Evolutionary conservation across 1,140 invertebrate genomes (phyloP).

Genomic region (Monomorium pharaonis): DNA sequence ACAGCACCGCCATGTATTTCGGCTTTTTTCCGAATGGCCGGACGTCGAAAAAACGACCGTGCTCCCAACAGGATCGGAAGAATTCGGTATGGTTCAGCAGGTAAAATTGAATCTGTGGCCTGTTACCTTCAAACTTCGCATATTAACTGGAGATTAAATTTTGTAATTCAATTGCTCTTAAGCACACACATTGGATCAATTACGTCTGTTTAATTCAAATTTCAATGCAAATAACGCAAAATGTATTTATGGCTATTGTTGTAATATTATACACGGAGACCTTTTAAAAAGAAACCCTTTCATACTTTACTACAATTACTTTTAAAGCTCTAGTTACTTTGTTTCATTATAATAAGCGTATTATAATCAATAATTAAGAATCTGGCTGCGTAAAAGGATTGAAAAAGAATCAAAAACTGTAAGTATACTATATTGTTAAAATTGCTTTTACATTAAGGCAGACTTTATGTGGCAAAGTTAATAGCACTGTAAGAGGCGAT

Average conservation of each 20-base stretch:
- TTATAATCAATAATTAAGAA: constrained; percentile 21
- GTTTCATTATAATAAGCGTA: constrained; percentile 7
- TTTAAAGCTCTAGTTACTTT: neutral
- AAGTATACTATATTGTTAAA: constrained; percentile 16
- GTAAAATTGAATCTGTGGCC: constrained; percentile 47
- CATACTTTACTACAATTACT: no score
- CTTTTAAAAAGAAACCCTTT: neutral
- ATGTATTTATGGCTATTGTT: neutral
- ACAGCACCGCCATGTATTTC: constrained; percentile 66
- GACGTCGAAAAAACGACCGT: constrained; percentile 59
- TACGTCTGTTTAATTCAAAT: neutral
- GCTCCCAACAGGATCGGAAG: constrained; percentile 51
- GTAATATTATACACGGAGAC: neutral
- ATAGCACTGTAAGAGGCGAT: neutral
- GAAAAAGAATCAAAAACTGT: neutral
- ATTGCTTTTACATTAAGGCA: constrained; percentile 5
- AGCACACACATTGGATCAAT: neutral
- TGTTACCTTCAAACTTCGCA: constrained; percentile 29
- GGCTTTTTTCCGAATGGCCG: constrained; percentile 64
- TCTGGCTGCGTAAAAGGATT: neutral
- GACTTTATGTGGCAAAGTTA: neutral
- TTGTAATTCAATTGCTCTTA: neutral
- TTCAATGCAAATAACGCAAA: neutral
- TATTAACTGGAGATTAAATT: constrained; percentile 44
- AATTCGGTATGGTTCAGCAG: constrained; percentile 51